Evolutionary conservation across 64 coral and sea anemone species (phyloP).

Genomic region (Trachythela sp.): DNA sequence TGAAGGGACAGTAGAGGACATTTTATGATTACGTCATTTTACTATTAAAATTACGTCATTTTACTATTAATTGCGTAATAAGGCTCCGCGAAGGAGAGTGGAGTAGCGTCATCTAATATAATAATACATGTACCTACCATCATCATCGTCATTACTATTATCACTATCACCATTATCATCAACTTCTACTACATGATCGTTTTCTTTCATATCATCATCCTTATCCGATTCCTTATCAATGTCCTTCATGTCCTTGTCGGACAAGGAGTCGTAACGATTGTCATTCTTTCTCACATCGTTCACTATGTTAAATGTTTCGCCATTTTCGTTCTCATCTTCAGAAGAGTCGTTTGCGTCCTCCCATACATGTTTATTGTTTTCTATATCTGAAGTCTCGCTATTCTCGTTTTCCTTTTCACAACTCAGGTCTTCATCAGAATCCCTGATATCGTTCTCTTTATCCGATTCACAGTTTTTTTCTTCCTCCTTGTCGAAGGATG

Average conservation of each 20-base stretch:
- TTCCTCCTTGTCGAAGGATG: not conserved
- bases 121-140: not conserved
- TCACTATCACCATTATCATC: not conserved
- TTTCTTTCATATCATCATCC: not conserved
- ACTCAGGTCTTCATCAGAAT: not conserved
- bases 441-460: not conserved
- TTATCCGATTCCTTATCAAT: not conserved
- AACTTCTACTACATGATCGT: not conserved
- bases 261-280: not conserved
- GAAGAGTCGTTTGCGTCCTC: not conserved
- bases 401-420: not conserved
- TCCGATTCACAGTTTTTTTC: not conserved
- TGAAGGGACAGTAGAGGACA: too few relatives aligned
- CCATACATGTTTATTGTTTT: not conserved
- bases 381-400: not conserved
- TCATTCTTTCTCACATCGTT: not conserved
- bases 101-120: too few relatives aligned
- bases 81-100: too few relatives aligned
- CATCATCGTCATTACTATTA: not conserved
- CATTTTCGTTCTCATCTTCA: not conserved
- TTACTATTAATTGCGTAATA: too few relatives aligned
- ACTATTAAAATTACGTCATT: too few relatives aligned
- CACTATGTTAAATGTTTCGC: not conserved
- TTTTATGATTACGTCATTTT: too few relatives aligned
- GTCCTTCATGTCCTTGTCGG: not conserved